Evolutionary conservation across 2,888 invertebrate genomes (phyloP).

Genomic region (Conchocele bisecta): DNA sequence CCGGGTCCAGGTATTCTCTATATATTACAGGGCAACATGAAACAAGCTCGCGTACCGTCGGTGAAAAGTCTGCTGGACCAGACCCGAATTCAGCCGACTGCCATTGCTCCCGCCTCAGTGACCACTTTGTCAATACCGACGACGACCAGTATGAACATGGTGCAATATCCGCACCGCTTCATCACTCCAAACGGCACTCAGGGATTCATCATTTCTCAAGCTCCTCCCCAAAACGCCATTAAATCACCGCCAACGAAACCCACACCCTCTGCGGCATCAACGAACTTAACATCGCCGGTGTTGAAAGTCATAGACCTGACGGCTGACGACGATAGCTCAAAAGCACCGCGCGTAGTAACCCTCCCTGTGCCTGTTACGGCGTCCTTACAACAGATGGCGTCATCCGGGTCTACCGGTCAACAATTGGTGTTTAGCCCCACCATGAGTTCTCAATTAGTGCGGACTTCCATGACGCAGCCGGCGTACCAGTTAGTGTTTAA

Average conservation of each 20-base stretch:
- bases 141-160: too few species aligned
- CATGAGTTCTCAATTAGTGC: conserved; percentile 34
- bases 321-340: conserved; percentile 67
- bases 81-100: conserved; percentile 49
- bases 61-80: conserved; percentile 65
- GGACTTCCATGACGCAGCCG: conserved; percentile 20
- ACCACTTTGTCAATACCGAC: conserved; percentile 21
- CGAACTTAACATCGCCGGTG: conserved; percentile 17
- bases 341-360: conserved; percentile 1
- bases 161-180: conserved; percentile 32
- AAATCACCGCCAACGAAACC: too few species aligned
- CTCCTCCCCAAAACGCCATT: too few species aligned
- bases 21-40: too few species aligned
- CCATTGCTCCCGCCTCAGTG: conserved; percentile 14
- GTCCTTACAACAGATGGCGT: too few species aligned
- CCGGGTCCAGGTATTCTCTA: too few species aligned
- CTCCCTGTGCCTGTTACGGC: background rate
- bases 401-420: too few species aligned
- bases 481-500: conserved; percentile 66
- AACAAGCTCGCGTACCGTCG: too few species aligned
- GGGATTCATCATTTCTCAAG: too few species aligned
- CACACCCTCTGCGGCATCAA: too few species aligned
- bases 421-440: background rate
- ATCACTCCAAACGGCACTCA: too few species aligned
- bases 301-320: conserved; percentile 74